Evolutionary conservation across 2,797 vertebrate genomes (phyloP).

Genomic region (Rhinichthys osculus): DNA sequence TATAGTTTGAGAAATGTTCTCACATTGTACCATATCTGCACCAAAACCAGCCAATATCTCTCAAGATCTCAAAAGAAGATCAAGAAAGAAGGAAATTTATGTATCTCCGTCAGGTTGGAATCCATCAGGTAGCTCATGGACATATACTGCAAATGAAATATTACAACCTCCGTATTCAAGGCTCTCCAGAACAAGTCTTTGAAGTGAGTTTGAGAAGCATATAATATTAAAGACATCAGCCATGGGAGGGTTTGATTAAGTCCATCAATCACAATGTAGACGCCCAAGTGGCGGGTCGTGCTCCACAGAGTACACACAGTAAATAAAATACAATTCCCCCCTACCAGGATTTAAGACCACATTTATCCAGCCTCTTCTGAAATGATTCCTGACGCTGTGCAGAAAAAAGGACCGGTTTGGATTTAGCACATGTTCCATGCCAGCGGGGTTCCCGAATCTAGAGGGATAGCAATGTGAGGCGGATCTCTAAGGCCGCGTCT

Average conservation of each 20-base stretch:
- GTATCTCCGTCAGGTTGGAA: constrained; percentile 16
- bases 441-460: constrained; percentile 41
- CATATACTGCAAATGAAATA: constrained; percentile 46
- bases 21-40: constrained; percentile 17
- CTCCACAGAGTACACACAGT: constrained; percentile 51
- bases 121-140: constrained; percentile 43
- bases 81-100: constrained; percentile 31
- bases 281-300: constrained; percentile 35
- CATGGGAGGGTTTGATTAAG: constrained; percentile 76
- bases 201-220: constrained; percentile 50
- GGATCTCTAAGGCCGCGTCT: constrained; percentile 28
- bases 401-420: constrained; percentile 55
- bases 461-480: constrained; percentile 41
- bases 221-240: constrained; percentile 66
- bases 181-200: constrained; percentile 41
- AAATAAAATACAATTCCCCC: constrained; percentile 58
- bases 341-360: constrained; percentile 66
- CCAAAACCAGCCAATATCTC: constrained; percentile 15
- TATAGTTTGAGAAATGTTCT: neutral
- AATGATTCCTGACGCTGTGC: constrained; percentile 44
- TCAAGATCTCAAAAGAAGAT: constrained; percentile 20
- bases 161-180: constrained; percentile 34
- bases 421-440: constrained; percentile 55
- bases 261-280: constrained; percentile 74
- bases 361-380: constrained; percentile 62